Conservation (phyloP, 2,797 vertebrate species). For the Chaunax sp. region DNA sequence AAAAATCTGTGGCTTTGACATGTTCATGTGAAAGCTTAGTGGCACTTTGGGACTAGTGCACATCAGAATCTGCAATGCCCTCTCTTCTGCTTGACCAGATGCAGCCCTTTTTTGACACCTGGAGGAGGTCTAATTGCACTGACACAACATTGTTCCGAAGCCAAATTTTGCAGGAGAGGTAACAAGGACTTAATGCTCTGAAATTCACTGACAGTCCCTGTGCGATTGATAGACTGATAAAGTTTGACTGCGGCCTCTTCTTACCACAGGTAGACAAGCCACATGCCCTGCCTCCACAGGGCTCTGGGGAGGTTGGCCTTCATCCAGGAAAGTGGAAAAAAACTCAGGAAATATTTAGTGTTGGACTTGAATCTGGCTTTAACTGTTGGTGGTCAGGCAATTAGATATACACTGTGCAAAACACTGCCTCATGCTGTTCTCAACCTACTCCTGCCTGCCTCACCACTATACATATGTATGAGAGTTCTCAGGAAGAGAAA, state of each 20-base stretch:
- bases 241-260: conserved; percentile 52
- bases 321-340: conserved; percentile 39
- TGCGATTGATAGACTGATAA: conserved; percentile 69
- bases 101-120: conserved; percentile 55
- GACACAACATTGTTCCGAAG: conserved; percentile 53
- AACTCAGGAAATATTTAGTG: conserved; percentile 61
- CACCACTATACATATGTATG: conserved; percentile 71
- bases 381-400: conserved; percentile 76
- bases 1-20: conserved; percentile 58
- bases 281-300: conserved; percentile 36
- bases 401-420: conserved; percentile 74
- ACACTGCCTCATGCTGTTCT: conserved; percentile 67
- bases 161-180: conserved; percentile 53
- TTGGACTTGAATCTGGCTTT: conserved; percentile 65
- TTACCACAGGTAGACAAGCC: conserved; percentile 50
- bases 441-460: conserved; percentile 57
- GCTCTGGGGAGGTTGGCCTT: conserved; percentile 41
- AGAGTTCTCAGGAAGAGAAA: conserved; percentile 41
- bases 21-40: conserved; percentile 41
- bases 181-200: conserved; percentile 48
- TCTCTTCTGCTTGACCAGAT: conserved; percentile 62
- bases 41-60: conserved; percentile 46
- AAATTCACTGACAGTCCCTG: conserved; percentile 53
- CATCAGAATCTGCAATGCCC: conserved; percentile 58
- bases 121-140: conserved; percentile 59